Evolutionary conservation across 2,113 vertebrate species (phyloP), one percentile per base, ranked within the genome.

Genomic region (Addax nasomaculatus): DNA sequence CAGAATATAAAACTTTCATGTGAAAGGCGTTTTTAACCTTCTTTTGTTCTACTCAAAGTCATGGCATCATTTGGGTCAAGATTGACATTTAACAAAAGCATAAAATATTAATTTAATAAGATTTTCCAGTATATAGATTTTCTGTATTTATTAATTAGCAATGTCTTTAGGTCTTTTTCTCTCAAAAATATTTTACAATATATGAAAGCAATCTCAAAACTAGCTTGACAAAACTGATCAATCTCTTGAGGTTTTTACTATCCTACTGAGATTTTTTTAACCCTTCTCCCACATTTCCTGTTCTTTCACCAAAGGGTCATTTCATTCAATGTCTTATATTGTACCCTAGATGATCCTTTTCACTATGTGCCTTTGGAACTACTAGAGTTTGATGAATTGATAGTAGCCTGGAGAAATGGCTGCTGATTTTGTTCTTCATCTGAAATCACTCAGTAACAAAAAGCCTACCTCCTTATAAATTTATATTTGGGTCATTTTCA

Each of bases 1-100:
- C 98, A 98, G 97, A 98, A 97, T 81, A 93, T 96, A 98, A 98
- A 98, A 97, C 96, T 95, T 98, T 90, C 95, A 51, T 94, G 93
- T 81, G 88, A 97, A 97, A 97, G 92, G 64, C 62, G 5, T 55
- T 97, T 98, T 97, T 97, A 97, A 97, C 97, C 98, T 47, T 96
- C 67, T 39, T 36, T 30, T 81, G 12, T 98, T 98, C 90, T 89
- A 86, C n/a, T 94, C 1, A 27, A 95, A 98, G 86, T 92, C 89
- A 7, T 84, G 95, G 85, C 89, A 51, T 94, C 79, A 16, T 97
- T 89, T 96, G 53, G 96, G 98, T 98, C 97, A 98, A 97, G 60
- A 93, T 0, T 94, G 78, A 96, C 96, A 97, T 95, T 96, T 89
- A 60, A 85, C 49, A 49, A 87, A 96, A 93, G 93, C 55, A n/a